Conservation (phyloP, 2,797 vertebrate genomes). For the Takifugu ocellatus region DNA sequence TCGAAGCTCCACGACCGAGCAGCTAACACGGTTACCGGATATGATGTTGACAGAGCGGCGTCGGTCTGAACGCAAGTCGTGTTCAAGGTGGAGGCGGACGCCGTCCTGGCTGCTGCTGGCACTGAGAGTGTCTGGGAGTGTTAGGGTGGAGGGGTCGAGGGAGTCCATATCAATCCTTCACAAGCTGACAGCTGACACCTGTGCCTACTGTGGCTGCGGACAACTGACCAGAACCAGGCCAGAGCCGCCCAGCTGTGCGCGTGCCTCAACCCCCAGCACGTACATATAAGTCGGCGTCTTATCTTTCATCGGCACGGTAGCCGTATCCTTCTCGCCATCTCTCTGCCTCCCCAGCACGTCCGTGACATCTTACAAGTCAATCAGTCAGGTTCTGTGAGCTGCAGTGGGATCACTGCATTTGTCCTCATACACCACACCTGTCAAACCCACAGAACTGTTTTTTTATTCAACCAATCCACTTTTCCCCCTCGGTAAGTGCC, state of each 20-base stretch:
- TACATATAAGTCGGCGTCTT: constrained; percentile 22
- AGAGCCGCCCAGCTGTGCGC: constrained; percentile 63
- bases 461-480: constrained; percentile 55
- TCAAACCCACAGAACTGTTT: constrained; percentile 62
- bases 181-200: constrained; percentile 86
- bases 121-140: constrained; percentile 50
- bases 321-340: constrained; percentile 46
- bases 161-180: constrained; percentile 94
- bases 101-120: constrained; percentile 70
- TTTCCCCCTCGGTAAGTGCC: constrained; percentile 53
- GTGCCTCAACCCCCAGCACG: constrained; percentile 15
- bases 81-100: constrained; percentile 67
- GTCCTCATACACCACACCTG: constrained; percentile 73
- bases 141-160: constrained; percentile 42
- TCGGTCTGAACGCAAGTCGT: constrained; percentile 52
- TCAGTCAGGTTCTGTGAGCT: constrained; percentile 75
- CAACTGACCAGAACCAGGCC: constrained; percentile 84
- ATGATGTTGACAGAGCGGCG: constrained; percentile 46
- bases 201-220: constrained; percentile 78
- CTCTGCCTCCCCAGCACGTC: constrained; percentile 57
- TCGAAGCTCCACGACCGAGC: constrained; percentile 30
- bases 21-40: constrained; percentile 50
- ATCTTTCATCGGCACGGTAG: constrained; percentile 46
- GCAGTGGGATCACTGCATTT: constrained; percentile 77
- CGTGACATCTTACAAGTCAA: constrained; percentile 86